These are phyloP conservation scores for Pogonomyrmex barbatus DNA, from an alignment of 1,140 invertebrate species.

Conservation along the genomic window DNA sequence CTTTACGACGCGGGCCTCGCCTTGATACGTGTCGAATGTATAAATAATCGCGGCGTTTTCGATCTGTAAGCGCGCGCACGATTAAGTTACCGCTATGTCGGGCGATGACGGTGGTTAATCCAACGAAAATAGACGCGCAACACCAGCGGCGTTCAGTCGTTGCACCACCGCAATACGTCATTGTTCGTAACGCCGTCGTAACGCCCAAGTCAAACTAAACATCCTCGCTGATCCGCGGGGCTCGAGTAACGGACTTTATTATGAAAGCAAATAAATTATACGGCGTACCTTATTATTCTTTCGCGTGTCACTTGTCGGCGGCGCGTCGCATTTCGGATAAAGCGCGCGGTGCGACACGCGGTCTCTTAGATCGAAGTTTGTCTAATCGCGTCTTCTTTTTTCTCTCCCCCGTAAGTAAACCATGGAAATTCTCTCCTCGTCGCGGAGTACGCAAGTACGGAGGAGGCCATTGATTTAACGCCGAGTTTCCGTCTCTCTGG, in stretches of 20 bases:
- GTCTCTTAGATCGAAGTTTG: neutral
- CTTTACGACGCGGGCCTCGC: constrained; percentile 21
- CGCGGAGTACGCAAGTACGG: neutral
- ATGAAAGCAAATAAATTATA: constrained; percentile 35
- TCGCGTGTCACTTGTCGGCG: constrained; percentile 5
- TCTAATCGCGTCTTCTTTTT: neutral
- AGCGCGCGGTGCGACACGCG: neutral
- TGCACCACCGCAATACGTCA: constrained; percentile 52
- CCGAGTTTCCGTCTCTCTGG: neutral
- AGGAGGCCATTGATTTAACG: constrained; percentile 5
- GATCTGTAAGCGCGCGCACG: neutral
- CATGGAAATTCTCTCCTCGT: neutral
- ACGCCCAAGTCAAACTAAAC: constrained; percentile 5
- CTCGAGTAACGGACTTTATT: constrained; percentile 60
- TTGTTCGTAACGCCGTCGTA: constrained; percentile 39
- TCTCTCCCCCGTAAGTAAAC: neutral
- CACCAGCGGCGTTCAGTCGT: constrained; percentile 8
- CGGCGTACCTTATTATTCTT: neutral
- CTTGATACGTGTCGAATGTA: constrained; percentile 26
- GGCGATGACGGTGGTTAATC: constrained; percentile 71
- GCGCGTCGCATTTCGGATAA: neutral
- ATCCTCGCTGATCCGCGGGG: constrained; percentile 13
- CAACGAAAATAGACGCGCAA: constrained; percentile 74
- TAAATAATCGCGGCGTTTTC: constrained; percentile 46
- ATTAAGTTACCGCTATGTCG: constrained; percentile 65